These are phyloP conservation scores for Auanema sp. DNA, from an alignment of 2,888 invertebrate species.

Conservation along the genomic window DNA sequence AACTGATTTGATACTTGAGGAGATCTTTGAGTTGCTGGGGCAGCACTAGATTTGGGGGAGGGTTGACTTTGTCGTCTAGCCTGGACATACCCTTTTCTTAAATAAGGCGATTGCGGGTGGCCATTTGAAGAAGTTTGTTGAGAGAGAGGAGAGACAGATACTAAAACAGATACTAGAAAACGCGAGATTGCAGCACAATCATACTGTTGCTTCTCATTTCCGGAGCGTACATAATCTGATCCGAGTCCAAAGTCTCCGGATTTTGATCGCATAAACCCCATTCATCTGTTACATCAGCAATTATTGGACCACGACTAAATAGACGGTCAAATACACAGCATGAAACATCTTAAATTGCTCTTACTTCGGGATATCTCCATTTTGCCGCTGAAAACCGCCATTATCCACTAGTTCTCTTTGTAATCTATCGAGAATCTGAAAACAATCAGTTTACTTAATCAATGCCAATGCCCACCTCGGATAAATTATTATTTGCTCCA, in stretches of 20 bases:
- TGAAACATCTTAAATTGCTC: neutral
- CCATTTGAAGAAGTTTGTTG: too few relatives aligned
- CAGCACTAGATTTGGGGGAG: neutral
- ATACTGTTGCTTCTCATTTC: too few relatives aligned
- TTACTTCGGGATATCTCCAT: neutral
- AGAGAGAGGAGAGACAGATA: too few relatives aligned
- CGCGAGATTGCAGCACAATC: too few relatives aligned
- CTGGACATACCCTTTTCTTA: too few relatives aligned
- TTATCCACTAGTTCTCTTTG: slow-evolving; percentile 23
- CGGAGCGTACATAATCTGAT: too few relatives aligned
- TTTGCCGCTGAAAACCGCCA: slow-evolving; percentile 14
- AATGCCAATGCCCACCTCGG: neutral
- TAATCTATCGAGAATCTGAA: slow-evolving; percentile 22
- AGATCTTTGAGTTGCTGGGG: neutral
- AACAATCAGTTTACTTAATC: neutral
- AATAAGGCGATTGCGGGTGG: too few relatives aligned
- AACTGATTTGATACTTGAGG: neutral
- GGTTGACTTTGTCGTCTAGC: neutral
- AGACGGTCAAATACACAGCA: neutral
- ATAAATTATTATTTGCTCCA: slow-evolving; percentile 1
- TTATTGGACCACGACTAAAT: slow-evolving; percentile 41
- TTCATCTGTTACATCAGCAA: slow-evolving; percentile 56
- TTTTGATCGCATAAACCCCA: slow-evolving; percentile 15
- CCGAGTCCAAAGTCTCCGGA: neutral
- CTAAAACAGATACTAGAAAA: too few relatives aligned